Evolutionary conservation across 2,888 invertebrate species (phyloP).

Genomic region (Lasioglossum figueresi): DNA sequence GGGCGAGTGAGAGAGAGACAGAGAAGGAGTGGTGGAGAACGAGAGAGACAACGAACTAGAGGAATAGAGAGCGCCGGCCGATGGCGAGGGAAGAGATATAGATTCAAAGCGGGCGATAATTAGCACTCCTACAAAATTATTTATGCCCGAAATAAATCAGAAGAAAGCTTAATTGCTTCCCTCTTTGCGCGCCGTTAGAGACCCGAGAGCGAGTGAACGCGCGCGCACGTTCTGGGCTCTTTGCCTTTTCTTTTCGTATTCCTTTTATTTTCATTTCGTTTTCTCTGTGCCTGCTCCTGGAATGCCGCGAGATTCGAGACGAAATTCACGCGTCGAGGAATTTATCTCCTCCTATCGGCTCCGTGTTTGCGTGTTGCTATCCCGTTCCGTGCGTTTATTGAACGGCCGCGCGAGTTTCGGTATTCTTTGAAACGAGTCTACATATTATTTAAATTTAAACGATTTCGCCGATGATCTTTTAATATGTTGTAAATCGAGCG

Average conservation of each 20-base stretch:
- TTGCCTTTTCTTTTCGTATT: conserved; percentile 17
- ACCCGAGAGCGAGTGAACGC: conserved; percentile 52
- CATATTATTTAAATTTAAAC: conserved; percentile 6
- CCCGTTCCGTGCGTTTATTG: not conserved
- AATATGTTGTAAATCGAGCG: not conserved
- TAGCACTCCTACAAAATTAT: conserved; percentile 83
- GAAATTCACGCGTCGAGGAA: conserved; percentile 31
- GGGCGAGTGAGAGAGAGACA: conserved; percentile 12
- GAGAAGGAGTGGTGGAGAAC: not conserved
- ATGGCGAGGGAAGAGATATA: conserved; percentile 63
- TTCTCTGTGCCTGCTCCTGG: conserved; percentile 25
- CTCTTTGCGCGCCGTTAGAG: conserved; percentile 68
- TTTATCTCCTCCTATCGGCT: conserved; percentile 1
- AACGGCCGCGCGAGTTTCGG: conserved; percentile 1
- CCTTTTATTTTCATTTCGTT: not conserved
- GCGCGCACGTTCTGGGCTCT: conserved; percentile 63
- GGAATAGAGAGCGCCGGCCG: conserved; percentile 19
- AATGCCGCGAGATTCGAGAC: conserved; percentile 40
- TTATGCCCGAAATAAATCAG: conserved; percentile 82
- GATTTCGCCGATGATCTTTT: not conserved
- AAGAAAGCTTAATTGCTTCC: conserved; percentile 81
- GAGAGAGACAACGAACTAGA: not conserved
- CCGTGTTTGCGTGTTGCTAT: not conserved
- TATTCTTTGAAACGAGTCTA: not conserved
- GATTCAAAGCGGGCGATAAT: conserved; percentile 79